A percentile compares a stretch with the other conserved stretches of the same genome.
Evolutionary conservation across 2,888 invertebrate genomes (phyloP).

Genomic region (Torymus auratus): DNA sequence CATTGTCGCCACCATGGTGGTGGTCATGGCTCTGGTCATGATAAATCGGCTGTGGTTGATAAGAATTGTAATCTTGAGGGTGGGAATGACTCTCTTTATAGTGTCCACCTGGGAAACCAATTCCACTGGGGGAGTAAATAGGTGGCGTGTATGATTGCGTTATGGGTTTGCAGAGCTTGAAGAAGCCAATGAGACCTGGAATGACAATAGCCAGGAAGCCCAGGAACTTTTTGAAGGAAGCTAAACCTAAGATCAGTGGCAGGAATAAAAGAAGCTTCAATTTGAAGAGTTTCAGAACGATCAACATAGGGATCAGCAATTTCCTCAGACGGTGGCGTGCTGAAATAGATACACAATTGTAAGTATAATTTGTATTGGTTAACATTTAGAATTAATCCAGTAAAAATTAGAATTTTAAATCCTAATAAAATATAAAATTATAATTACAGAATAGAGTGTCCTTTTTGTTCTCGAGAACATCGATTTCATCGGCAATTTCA

Average conservation of each 20-base stretch:
- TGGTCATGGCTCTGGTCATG: conserved; percentile 62
- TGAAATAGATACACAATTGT: conserved; percentile 72
- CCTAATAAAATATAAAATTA: conserved; percentile 12
- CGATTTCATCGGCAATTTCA: conserved; percentile 89
- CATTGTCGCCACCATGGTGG: conserved; percentile 76
- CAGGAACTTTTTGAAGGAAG: conserved; percentile 90
- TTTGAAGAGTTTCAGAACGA: conserved; percentile 90
- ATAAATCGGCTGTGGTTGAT: conserved; percentile 73
- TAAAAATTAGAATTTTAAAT: not conserved
- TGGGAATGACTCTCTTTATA: conserved; percentile 75
- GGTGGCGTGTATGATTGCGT: conserved; percentile 78
- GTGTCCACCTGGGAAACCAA: conserved; percentile 81
- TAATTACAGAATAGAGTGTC: conserved; percentile 88
- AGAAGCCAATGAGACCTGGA: conserved; percentile 90
- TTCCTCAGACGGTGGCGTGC: conserved; percentile 89
- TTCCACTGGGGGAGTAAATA: conserved; percentile 86
- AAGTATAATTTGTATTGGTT: not conserved
- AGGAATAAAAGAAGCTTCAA: conserved; percentile 88
- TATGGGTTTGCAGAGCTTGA: conserved; percentile 88
- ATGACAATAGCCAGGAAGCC: conserved; percentile 88
- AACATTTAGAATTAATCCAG: not conserved
- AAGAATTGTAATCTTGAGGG: conserved; percentile 50
- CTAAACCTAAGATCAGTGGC: conserved; percentile 89
- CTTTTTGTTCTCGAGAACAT: conserved; percentile 89
- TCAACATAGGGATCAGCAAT: conserved; percentile 87